These are phyloP conservation scores for Drosophila multiciliata DNA, from an alignment of 2,888 invertebrate genomes.

Conservation along the genomic window DNA sequence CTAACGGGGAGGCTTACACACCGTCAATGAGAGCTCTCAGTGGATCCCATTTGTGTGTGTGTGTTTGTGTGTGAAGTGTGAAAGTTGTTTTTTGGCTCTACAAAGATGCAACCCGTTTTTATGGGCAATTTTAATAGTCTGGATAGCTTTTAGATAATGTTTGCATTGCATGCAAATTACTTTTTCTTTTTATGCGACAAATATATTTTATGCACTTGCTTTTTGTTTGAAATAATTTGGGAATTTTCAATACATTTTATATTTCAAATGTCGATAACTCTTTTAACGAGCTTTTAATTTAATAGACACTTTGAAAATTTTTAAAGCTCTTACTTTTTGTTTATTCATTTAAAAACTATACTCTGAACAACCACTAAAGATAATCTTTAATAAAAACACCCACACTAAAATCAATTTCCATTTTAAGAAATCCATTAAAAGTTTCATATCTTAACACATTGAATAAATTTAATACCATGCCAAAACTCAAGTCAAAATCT, in stretches of 20 bases:
- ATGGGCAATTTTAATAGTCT: conserved; percentile 42
- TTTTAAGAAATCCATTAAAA: neutral
- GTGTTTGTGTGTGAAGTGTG: conserved; percentile 54
- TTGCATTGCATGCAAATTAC: conserved; percentile 38
- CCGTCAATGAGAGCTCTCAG: conserved; percentile 33
- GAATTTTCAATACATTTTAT: conserved; percentile 13
- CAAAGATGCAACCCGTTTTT: conserved; percentile 66
- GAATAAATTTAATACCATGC: conserved; percentile 8
- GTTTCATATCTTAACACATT: conserved; percentile 2
- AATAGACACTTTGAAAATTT: neutral
- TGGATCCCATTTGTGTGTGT: neutral
- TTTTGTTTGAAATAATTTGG: conserved; percentile 15
- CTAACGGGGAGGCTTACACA: conserved; percentile 33
- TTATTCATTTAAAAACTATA: neutral
- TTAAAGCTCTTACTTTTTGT: neutral
- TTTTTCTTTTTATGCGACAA: conserved; percentile 31
- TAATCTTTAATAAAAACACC: neutral
- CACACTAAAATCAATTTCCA: neutral
- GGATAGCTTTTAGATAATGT: conserved; percentile 26
- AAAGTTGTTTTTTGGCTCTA: conserved; percentile 63
- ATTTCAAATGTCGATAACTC: neutral
- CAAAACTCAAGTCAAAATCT: neutral
- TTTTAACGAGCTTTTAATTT: neutral
- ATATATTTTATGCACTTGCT: conserved; percentile 34
- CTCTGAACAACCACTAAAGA: neutral